These are phyloP conservation scores for Menura novaehollandiae DNA, from an alignment of 2,113 vertebrate genomes.

Conservation along the genomic window DNA sequence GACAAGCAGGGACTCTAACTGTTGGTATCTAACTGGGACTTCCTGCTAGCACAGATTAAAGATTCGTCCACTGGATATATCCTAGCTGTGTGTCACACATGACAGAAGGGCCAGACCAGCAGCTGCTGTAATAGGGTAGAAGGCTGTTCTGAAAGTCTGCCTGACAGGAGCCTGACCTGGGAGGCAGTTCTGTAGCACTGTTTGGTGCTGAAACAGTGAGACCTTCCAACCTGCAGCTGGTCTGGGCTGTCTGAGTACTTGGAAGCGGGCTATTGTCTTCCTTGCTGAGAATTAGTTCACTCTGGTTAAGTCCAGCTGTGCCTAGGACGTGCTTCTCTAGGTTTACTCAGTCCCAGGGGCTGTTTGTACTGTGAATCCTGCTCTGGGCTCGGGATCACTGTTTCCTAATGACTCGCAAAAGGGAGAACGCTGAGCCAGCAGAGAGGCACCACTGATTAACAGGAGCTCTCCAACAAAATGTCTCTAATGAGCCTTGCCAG, in stretches of 20 bases:
- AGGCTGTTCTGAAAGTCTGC: not conserved
- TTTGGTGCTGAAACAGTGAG: accelerated
- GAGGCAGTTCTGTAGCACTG: not conserved
- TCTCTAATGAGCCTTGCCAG: not conserved
- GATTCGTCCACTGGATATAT: not conserved
- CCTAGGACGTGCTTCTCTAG: not conserved
- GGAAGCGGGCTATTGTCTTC: not conserved
- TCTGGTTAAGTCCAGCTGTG: not conserved
- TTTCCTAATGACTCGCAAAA: not conserved
- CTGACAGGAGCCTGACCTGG: not conserved
- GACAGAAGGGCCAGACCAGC: not conserved
- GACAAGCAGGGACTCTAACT: not conserved
- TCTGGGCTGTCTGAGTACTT: not conserved
- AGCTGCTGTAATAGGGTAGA: not conserved
- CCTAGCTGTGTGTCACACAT: not conserved
- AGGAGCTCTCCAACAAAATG: not conserved
- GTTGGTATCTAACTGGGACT: not conserved
- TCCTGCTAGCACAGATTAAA: not conserved
- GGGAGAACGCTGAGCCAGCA: not conserved
- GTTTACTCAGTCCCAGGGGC: not conserved
- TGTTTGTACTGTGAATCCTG: not conserved
- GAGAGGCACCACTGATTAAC: not conserved
- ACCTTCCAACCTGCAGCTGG: not conserved
- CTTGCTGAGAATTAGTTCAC: not conserved
- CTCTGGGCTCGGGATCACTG: not conserved